Conservation (phyloP, 2,113 vertebrate species). For the Ceratotherium simum region DNA sequence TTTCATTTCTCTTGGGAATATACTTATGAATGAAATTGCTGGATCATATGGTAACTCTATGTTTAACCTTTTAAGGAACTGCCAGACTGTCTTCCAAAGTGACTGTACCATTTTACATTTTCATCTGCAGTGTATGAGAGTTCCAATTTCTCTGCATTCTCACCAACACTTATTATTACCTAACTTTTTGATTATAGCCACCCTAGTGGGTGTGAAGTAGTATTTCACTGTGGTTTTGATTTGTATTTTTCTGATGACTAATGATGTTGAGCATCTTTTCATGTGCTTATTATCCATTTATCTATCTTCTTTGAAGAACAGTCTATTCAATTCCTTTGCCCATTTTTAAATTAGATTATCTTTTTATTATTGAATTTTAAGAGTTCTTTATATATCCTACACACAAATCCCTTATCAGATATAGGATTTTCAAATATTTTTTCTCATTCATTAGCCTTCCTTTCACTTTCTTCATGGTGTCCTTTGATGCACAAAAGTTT, state of each 20-base stretch:
- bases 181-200: neutral
- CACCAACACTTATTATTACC: neutral
- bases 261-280: neutral
- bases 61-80: neutral
- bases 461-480: neutral
- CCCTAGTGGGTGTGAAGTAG: neutral
- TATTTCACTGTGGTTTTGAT: neutral
- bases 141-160: neutral
- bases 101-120: neutral
- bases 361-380: no score
- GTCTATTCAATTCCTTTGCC: neutral
- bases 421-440: neutral
- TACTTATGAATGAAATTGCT: neutral
- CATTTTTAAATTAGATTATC: neutral
- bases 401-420: neutral
- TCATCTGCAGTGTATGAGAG: neutral
- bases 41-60: neutral
- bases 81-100: neutral
- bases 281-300: neutral
- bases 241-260: neutral
- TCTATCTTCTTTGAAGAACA: neutral
- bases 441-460: neutral
- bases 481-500: neutral
- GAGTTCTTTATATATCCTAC: neutral
- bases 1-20: conserved; percentile 2